Conservation (phyloP, 2,113 vertebrate genomes). For the Herpetotheres cachinnans region DNA sequence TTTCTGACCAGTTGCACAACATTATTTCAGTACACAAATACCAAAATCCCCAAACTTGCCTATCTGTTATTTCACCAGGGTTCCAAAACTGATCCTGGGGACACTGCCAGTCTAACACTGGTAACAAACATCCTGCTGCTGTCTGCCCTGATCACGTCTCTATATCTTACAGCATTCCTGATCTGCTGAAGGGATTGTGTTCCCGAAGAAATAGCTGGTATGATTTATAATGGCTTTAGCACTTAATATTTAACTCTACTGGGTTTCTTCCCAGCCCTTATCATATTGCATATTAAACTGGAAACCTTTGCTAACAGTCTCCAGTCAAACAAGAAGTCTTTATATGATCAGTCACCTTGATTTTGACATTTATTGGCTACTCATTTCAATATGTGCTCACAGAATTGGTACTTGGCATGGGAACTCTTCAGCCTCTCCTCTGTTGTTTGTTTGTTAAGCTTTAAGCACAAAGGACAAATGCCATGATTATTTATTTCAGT, state of each 20-base stretch:
- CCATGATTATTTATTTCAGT: slow-evolving; percentile 29
- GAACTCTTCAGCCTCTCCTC: neutral
- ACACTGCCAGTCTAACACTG: neutral
- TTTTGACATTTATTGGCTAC: neutral
- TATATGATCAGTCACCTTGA: neutral
- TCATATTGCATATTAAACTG: neutral
- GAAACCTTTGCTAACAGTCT: neutral
- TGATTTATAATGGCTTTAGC: neutral
- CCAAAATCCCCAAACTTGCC: neutral
- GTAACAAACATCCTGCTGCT: neutral
- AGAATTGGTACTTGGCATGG: neutral
- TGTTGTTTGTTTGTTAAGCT: neutral
- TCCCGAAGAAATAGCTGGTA: neutral
- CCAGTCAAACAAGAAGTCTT: slow-evolving; percentile 6
- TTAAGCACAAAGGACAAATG: neutral
- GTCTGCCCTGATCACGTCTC: neutral
- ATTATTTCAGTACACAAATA: neutral
- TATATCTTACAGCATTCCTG: neutral
- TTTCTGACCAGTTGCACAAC: neutral
- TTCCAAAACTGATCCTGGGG: neutral
- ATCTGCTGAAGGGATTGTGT: neutral
- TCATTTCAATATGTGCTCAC: neutral
- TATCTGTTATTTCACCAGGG: neutral
- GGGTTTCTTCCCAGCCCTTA: neutral
- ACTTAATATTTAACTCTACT: neutral